Percentiles rank a stretch among this genome's conserved stretches.
Conservation (phyloP, 2,113 vertebrate genomes). For the Oncorhynchus nerka region DNA sequence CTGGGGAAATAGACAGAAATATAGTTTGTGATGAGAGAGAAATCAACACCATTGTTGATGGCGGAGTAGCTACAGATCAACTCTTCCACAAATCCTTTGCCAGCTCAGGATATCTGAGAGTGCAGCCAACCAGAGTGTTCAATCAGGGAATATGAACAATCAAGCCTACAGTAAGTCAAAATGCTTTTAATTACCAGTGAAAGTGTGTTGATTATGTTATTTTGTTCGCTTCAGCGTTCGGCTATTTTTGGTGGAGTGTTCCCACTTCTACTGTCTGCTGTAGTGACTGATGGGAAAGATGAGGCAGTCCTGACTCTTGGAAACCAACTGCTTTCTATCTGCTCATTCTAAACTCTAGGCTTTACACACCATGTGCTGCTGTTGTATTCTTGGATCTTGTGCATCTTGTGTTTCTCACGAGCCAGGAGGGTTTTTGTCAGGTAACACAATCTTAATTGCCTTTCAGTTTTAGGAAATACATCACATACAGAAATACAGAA, state of each 20-base stretch:
- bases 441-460: conserved; percentile 24
- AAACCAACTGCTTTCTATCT: neutral
- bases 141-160: neutral
- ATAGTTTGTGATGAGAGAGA: conserved; percentile 1
- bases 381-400: conserved; percentile 16
- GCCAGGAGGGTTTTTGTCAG: conserved; percentile 24
- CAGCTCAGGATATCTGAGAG: neutral
- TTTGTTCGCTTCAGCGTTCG: neutral
- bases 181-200: neutral
- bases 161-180: neutral
- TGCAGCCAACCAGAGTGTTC: neutral
- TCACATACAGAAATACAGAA: conserved; percentile 6
- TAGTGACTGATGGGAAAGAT: neutral
- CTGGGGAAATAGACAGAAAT: conserved; percentile 12
- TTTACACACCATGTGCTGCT: conserved; percentile 6
- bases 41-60: conserved; percentile 1
- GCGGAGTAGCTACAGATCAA: conserved; percentile 6
- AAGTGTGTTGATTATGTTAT: neutral
- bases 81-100: neutral
- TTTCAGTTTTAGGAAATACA: conserved; percentile 16
- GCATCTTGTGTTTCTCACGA: conserved; percentile 6
- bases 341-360: neutral
- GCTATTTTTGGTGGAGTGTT: neutral
- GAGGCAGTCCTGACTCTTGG: neutral
- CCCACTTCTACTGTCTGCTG: neutral